Percentiles rank a stretch among this genome's conserved stretches.
Evolutionary conservation across 1,140 invertebrate genomes (phyloP).

Genomic region (Drosophila baimaii): DNA sequence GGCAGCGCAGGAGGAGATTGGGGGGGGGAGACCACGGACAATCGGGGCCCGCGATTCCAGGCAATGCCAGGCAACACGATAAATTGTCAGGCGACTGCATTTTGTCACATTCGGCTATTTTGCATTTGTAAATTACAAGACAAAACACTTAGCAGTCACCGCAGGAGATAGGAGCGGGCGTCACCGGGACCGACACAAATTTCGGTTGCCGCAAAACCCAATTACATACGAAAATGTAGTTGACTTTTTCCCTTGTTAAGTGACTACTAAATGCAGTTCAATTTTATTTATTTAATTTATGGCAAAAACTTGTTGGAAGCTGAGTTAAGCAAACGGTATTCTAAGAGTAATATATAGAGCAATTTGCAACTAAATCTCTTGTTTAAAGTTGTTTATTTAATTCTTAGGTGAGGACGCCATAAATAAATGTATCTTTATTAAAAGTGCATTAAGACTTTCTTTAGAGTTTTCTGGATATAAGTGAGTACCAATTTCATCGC

Average conservation of each 20-base stretch:
- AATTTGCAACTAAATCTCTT: not conserved
- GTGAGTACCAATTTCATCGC: not conserved
- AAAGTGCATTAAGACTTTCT: not conserved
- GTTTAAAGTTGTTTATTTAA: too few relatives aligned
- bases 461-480: not conserved
- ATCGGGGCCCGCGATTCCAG: conserved; percentile 22
- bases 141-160: conserved; percentile 74
- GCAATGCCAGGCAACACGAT: conserved; percentile 66
- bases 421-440: not conserved
- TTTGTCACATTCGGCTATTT: conserved; percentile 74
- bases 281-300: conserved; percentile 16
- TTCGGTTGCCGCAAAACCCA: conserved; percentile 41
- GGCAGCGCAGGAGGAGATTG: conserved; percentile 2
- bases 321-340: not conserved
- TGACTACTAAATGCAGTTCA: conserved; percentile 19
- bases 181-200: conserved; percentile 6
- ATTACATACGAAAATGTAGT: conserved; percentile 53
- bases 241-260: conserved; percentile 29
- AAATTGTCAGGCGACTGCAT: conserved; percentile 74
- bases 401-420: too few relatives aligned
- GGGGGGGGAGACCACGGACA: not conserved
- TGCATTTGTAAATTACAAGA: conserved; percentile 78
- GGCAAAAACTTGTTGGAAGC: too few relatives aligned
- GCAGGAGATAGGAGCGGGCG: conserved; percentile 27
- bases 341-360: too few relatives aligned